These are phyloP conservation scores for Luidia sarsii DNA, from an alignment of 53 echinoderm and acorn worm genomes.

Conservation along the genomic window DNA sequence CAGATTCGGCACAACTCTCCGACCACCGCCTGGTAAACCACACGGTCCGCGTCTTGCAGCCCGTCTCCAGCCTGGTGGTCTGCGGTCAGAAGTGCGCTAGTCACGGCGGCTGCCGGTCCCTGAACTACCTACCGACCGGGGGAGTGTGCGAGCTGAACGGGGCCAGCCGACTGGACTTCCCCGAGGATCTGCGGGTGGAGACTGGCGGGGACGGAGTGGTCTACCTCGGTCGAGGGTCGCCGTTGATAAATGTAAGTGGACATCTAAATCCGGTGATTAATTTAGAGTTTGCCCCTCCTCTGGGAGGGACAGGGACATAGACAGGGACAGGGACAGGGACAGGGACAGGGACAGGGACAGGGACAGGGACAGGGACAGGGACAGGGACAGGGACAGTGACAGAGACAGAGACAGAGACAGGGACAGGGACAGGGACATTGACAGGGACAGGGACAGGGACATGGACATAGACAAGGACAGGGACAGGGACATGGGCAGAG, in stretches of 20 bases:
- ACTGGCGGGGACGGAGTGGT: not conserved
- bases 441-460: no score
- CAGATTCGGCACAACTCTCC: not conserved
- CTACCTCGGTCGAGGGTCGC: slow-evolving; percentile 27
- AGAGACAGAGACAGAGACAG: no score
- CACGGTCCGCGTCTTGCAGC: slow-evolving; percentile 1
- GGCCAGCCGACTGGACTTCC: slow-evolving; percentile 10
- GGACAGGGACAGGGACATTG: no score
- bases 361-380: no score
- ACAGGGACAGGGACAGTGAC: no score
- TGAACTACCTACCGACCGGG: not conserved
- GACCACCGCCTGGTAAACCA: slow-evolving; percentile 16
- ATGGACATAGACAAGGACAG: no score
- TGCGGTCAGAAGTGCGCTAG: slow-evolving; percentile 23
- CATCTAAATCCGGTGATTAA: no score
- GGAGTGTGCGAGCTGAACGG: slow-evolving; percentile 46
- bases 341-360: no score
- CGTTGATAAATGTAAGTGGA: slow-evolving; percentile 29
- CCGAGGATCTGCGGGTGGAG: slow-evolving; percentile 5
- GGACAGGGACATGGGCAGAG: no score
- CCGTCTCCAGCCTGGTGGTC: slow-evolving; percentile 4
- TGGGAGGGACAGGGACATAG: no score
- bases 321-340: no score
- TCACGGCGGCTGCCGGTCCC: slow-evolving; percentile 16
- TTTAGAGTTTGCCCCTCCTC: no score